These are phyloP conservation scores for Geotrupes spiniger DNA, from an alignment of 2,888 invertebrate genomes.

Conservation along the genomic window DNA sequence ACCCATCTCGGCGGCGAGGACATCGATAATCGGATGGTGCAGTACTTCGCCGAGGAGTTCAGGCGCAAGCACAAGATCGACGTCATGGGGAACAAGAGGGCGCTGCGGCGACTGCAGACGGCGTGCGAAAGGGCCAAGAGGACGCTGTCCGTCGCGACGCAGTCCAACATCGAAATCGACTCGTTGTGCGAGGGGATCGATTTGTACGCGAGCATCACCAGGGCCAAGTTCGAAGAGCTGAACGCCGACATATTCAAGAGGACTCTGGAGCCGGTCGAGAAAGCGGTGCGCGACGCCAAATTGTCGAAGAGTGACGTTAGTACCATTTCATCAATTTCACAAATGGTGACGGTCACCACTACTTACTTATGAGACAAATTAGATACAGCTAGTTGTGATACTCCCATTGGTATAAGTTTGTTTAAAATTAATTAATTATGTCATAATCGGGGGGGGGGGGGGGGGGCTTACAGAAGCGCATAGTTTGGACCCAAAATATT, in stretches of 20 bases:
- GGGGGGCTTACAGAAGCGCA: no score
- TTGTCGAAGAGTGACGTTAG: conserved; percentile 52
- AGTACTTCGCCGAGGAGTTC: conserved; percentile 56
- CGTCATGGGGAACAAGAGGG: conserved; percentile 50
- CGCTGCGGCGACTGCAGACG: conserved; percentile 60
- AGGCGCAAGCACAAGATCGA: conserved; percentile 56
- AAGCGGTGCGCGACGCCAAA: conserved; percentile 62
- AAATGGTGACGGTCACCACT: no score
- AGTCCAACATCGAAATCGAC: conserved; percentile 61
- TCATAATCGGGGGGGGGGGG: no score
- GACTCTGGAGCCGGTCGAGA: conserved; percentile 65
- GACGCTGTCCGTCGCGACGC: conserved; percentile 56
- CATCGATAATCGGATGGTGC: conserved; percentile 57
- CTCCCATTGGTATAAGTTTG: no score
- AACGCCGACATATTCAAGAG: conserved; percentile 61
- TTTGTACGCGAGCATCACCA: conserved; percentile 58
- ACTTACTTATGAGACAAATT: no score
- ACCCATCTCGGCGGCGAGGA: conserved; percentile 56
- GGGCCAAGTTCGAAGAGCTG: conserved; percentile 65
- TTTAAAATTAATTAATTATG: no score
- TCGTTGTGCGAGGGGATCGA: conserved; percentile 60
- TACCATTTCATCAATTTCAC: neutral
- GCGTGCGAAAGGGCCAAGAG: conserved; percentile 64
- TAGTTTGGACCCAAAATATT: no score
- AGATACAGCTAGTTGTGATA: no score